Percentiles rank a stretch among this genome's conserved stretches.
Evolutionary conservation across 2,113 vertebrate species (phyloP).

Genomic region (Hyperoodon ampullatus): DNA sequence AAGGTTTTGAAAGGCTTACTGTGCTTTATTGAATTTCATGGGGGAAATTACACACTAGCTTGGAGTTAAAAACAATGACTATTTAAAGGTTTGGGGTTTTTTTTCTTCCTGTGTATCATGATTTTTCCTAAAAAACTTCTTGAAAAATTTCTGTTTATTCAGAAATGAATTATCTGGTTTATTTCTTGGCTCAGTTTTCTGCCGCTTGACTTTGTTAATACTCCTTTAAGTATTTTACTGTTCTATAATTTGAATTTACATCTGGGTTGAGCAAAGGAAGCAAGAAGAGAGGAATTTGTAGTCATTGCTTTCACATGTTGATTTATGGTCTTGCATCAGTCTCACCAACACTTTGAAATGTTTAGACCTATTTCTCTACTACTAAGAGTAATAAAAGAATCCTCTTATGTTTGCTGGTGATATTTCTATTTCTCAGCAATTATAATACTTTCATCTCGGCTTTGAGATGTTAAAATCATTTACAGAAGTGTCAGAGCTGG

Average conservation of each 20-base stretch:
- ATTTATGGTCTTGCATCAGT: neutral
- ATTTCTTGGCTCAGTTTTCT: neutral
- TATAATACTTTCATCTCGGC: slow-evolving; percentile 44
- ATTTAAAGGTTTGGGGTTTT: neutral
- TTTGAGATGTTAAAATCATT: slow-evolving; percentile 60
- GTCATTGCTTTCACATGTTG: slow-evolving; percentile 25
- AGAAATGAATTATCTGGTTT: neutral
- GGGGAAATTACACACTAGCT: neutral
- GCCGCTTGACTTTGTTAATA: slow-evolving; percentile 28
- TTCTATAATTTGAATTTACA: slow-evolving; percentile 13
- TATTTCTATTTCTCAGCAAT: slow-evolving; percentile 47
- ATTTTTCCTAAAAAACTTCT: slow-evolving; percentile 37
- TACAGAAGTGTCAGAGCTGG: slow-evolving; percentile 41
- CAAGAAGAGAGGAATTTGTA: neutral
- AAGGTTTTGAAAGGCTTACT: slow-evolving; percentile 7
- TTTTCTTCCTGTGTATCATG: neutral
- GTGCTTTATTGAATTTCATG: slow-evolving; percentile 18
- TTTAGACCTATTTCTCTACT: slow-evolving; percentile 25
- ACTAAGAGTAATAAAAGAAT: slow-evolving; percentile 5
- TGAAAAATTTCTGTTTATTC: neutral
- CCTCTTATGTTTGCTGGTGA: neutral
- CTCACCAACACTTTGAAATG: slow-evolving; percentile 16
- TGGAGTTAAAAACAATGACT: neutral
- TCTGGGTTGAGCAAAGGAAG: slow-evolving; percentile 39
- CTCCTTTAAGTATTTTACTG: slow-evolving; percentile 16